Evolutionary conservation across 1,140 invertebrate genomes (phyloP), one percentile per base, ranked within the genome.

Genomic region (Mycetomoellerius zeteki): DNA sequence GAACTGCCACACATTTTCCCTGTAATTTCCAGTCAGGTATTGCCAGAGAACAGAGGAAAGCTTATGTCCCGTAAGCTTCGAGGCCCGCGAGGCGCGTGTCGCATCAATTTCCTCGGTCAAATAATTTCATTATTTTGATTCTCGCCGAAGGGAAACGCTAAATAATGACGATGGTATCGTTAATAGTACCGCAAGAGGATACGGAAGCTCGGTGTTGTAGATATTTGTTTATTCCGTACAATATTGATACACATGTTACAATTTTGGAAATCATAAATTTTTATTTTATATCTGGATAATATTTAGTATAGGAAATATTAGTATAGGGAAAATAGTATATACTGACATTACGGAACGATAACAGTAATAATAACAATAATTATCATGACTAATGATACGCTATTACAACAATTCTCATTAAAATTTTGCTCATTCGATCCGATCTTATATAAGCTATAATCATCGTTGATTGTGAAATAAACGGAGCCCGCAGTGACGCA

Each of bases 11-110:
- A 75, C 85, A 81, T 85, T 89, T 73, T 75, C 76, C 30, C 85
- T 47, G 75, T 89, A 91, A 91, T 91, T 91, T 91, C 62, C 78
- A 76, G 33, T 21, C 4, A 47, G 50, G 75, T 37, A 47, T 58
- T 67, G 60, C 56, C 27, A 24, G 43, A 30, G 47, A 69, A 72
- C 33, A 71, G 3, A 50, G 43, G 3, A 16, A 14, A 71, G 69
- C 58, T 43, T 73, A 24, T n/a, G 16, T 64, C 12, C 24, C 43
- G 24, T 21, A 21, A 50, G 65, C 50, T 56, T 56, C 21, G n/a
- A n/a, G 12, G 10, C 64, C 50, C 30, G 43, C 50, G n/a, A 67
- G 30, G 16, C 12, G 16, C 12, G 16, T n/a, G n/a, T 33, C 54
- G 50, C 27, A 50, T 43, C 78, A 8, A 16, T 24, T 19, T 65